Evolutionary conservation across 2,888 invertebrate species (phyloP).

Genomic region (Agrotis exclamationis): DNA sequence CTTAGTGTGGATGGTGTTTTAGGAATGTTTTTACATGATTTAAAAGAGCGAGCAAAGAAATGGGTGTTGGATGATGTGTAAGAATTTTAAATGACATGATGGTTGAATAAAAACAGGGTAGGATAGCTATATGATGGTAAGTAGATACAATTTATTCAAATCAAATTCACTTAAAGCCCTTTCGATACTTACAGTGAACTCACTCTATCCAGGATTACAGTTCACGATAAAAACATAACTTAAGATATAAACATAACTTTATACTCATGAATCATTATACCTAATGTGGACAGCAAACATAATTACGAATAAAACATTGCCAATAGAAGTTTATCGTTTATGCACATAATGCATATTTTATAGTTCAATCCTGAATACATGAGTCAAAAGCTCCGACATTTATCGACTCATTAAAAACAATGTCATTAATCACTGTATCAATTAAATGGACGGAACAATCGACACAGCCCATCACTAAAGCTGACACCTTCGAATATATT

Average conservation of each 20-base stretch:
- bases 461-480: slow-evolving; percentile 64
- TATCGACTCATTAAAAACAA: slow-evolving; percentile 40
- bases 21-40: slow-evolving; percentile 3
- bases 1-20: slow-evolving; percentile 29
- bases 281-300: neutral
- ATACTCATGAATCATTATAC: neutral
- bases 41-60: neutral
- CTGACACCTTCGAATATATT: slow-evolving; percentile 88
- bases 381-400: slow-evolving; percentile 12
- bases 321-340: neutral
- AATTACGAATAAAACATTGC: slow-evolving; percentile 1
- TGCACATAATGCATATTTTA: slow-evolving; percentile 9
- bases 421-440: slow-evolving; percentile 29
- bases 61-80: no score
- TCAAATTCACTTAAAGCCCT: neutral
- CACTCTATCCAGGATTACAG: neutral
- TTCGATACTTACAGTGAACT: neutral
- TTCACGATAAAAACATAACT: neutral
- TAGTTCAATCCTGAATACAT: neutral
- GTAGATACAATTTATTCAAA: neutral
- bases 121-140: no score
- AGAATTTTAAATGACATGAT: no score
- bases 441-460: slow-evolving; percentile 69
- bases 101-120: no score
- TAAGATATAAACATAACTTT: no score